Percentiles rank a stretch among this genome's conserved stretches.
Conservation (phyloP, 1,140 invertebrate genomes). For the Caenorhabditis latens region DNA sequence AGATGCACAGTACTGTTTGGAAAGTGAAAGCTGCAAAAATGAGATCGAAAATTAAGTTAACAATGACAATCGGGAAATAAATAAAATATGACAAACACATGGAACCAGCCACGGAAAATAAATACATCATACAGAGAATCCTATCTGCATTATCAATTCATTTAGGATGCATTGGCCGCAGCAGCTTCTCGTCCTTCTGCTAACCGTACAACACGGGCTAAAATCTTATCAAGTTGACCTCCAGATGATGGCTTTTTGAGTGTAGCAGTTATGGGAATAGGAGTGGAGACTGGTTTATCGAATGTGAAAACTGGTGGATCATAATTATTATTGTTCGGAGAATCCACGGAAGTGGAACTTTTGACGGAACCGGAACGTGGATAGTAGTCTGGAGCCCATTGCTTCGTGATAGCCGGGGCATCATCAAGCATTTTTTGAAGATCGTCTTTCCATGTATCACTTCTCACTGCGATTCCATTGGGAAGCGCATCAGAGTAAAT, state of each 20-base stretch:
- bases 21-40: slow-evolving; percentile 33
- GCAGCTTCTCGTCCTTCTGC: slow-evolving; percentile 29
- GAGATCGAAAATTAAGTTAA: not conserved
- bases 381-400: slow-evolving; percentile 29
- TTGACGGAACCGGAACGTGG: not conserved
- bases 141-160: not conserved
- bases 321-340: slow-evolving; percentile 36
- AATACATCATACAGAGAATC: not conserved
- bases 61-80: not conserved
- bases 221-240: slow-evolving; percentile 13
- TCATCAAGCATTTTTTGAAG: slow-evolving; percentile 48
- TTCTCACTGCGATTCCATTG: not conserved
- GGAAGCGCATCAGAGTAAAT: slow-evolving; percentile 44
- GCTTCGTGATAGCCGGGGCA: not conserved
- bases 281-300: not conserved
- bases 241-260: not conserved
- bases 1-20: not conserved
- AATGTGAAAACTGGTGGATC: not conserved
- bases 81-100: not conserved
- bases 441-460: slow-evolving; percentile 11
- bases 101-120: slow-evolving; percentile 13
- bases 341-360: slow-evolving; percentile 19
- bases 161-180: not conserved
- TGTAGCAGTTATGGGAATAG: not conserved
- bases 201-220: not conserved